Percentiles rank a stretch among this genome's conserved stretches.
Evolutionary conservation across 2,797 vertebrate species (phyloP).

Genomic region (Poecilia picta): DNA sequence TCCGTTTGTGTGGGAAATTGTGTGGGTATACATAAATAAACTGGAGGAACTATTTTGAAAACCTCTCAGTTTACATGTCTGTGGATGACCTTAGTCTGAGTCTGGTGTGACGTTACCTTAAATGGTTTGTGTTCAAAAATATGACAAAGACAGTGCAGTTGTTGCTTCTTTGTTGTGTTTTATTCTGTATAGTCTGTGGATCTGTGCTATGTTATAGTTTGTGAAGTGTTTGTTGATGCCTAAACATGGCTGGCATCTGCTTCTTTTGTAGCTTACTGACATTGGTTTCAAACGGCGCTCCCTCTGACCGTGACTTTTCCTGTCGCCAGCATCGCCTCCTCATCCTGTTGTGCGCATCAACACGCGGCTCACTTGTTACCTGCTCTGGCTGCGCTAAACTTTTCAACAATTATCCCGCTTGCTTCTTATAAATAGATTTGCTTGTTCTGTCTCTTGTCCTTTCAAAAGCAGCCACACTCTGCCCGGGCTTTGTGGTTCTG

Average conservation of each 20-base stretch:
- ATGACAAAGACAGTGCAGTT: constrained; percentile 41
- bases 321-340: constrained; percentile 29
- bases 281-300: constrained; percentile 29
- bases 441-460: constrained; percentile 72
- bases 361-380: constrained; percentile 59
- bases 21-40: constrained; percentile 54
- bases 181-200: constrained; percentile 21
- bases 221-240: constrained; percentile 22
- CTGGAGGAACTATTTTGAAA: constrained; percentile 36
- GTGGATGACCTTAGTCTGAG: constrained; percentile 40
- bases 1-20: constrained; percentile 40
- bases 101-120: constrained; percentile 59
- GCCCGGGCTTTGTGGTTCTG: constrained; percentile 42
- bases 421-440: constrained; percentile 68
- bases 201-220: constrained; percentile 10
- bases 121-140: constrained; percentile 23
- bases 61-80: constrained; percentile 40
- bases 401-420: constrained; percentile 73
- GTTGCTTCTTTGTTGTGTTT: constrained; percentile 30
- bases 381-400: constrained; percentile 59
- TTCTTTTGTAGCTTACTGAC: constrained; percentile 4
- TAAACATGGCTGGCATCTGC: constrained; percentile 1
- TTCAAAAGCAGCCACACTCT: constrained; percentile 58
- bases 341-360: constrained; percentile 41
- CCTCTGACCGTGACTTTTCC: constrained; percentile 23